Percentiles rank a stretch among this genome's conserved stretches.
Evolutionary conservation across 2,113 vertebrate genomes (phyloP).

Genomic region (Chaetodon trifascialis): DNA sequence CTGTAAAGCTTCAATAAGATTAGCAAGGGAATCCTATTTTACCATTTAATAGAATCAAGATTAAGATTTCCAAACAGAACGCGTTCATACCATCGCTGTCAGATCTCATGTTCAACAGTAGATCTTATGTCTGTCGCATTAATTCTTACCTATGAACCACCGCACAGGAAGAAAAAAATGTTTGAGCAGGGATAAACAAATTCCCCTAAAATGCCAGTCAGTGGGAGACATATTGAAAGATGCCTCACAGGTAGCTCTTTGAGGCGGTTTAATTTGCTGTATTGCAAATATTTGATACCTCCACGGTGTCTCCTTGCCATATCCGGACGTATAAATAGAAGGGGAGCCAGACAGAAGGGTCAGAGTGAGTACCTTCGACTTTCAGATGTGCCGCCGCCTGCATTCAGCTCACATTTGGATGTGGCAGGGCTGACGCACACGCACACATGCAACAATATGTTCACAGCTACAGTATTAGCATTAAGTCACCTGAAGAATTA

Average conservation of each 20-base stretch:
- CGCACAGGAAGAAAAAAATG: slow-evolving; percentile 13
- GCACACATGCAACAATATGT: not conserved
- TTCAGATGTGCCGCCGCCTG: slow-evolving; percentile 70
- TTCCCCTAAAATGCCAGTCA: slow-evolving; percentile 51
- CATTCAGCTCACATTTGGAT: slow-evolving; percentile 54
- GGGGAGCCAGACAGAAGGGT: slow-evolving; percentile 77
- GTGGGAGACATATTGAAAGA: slow-evolving; percentile 64
- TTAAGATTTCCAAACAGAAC: slow-evolving; percentile 70
- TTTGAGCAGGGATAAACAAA: slow-evolving; percentile 47
- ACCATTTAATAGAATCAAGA: slow-evolving; percentile 73
- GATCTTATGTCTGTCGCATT: slow-evolving; percentile 41
- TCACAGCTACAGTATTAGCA: not conserved
- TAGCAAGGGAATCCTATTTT: slow-evolving; percentile 72
- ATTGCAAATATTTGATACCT: slow-evolving; percentile 87
- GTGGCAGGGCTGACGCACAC: slow-evolving; percentile 25
- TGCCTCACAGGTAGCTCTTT: slow-evolving; percentile 79
- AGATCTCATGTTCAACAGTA: slow-evolving; percentile 46
- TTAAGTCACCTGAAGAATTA: not conserved
- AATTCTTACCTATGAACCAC: slow-evolving; percentile 32
- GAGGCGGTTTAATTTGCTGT: slow-evolving; percentile 82
- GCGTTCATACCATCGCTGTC: slow-evolving; percentile 57
- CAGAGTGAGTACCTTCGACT: slow-evolving; percentile 79
- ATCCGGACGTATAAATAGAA: slow-evolving; percentile 86
- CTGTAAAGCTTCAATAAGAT: slow-evolving; percentile 70
- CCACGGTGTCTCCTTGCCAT: slow-evolving; percentile 82